Conservation (phyloP, 2,888 invertebrate species). For the Mythimna vitellina region DNA sequence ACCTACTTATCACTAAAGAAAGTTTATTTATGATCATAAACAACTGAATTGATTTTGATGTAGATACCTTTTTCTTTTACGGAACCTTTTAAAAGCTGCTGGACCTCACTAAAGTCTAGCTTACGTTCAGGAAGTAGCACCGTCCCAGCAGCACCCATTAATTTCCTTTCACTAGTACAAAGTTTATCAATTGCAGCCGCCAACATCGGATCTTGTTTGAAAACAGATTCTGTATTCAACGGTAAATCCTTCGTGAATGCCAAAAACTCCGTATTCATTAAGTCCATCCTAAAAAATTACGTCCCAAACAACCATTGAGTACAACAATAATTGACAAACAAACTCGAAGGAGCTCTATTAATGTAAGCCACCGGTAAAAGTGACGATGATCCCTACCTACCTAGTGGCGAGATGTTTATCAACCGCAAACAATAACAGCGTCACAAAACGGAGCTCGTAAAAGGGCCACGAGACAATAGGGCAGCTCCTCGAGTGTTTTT, state of each 20-base stretch:
- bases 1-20: not conserved
- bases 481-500: slow-evolving; percentile 87
- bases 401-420: slow-evolving; percentile 90
- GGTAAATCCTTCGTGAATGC: slow-evolving; percentile 75
- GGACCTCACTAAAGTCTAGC: slow-evolving; percentile 82
- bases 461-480: slow-evolving; percentile 89
- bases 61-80: slow-evolving; percentile 61
- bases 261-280: slow-evolving; percentile 81
- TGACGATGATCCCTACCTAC: slow-evolving; percentile 89
- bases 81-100: slow-evolving; percentile 73
- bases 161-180: slow-evolving; percentile 65
- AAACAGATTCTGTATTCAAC: slow-evolving; percentile 69
- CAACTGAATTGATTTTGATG: not conserved
- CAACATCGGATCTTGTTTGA: slow-evolving; percentile 83
- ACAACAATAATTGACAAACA: slow-evolving; percentile 84
- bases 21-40: not conserved
- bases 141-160: slow-evolving; percentile 47
- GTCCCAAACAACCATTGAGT: slow-evolving; percentile 75
- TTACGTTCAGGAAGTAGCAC: slow-evolving; percentile 80
- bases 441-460: slow-evolving; percentile 89
- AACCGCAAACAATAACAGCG: slow-evolving; percentile 90
- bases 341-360: slow-evolving; percentile 82
- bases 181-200: slow-evolving; percentile 83
- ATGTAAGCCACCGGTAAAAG: slow-evolving; percentile 85
- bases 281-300: slow-evolving; percentile 81